Conservation (phyloP, 2,113 vertebrate genomes). For the Macrotis lagotis region DNA sequence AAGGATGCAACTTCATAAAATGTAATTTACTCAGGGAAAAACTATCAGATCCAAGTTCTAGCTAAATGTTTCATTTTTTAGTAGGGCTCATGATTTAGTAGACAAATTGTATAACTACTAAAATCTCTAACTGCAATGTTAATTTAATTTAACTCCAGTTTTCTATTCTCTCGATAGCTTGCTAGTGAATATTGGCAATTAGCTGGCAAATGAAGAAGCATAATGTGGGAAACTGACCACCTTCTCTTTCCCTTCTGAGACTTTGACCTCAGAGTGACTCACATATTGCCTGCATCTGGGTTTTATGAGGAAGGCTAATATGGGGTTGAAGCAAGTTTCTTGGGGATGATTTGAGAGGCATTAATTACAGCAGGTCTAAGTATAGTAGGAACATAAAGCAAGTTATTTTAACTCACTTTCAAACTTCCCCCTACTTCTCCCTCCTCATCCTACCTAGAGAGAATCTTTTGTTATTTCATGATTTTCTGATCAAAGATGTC, state of each 20-base stretch:
- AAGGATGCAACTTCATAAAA: not conserved
- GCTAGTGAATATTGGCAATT: not conserved
- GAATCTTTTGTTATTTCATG: constrained; percentile 69
- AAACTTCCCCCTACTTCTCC: not conserved
- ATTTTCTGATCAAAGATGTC: constrained; percentile 69
- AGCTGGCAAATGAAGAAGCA: not conserved
- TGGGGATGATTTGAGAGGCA: constrained; percentile 25
- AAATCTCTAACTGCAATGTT: not conserved
- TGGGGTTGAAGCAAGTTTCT: constrained; percentile 1
- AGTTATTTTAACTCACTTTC: constrained; percentile 47
- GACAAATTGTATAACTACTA: not conserved
- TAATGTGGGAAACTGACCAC: not conserved
- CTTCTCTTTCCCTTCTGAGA: not conserved
- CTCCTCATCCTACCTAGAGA: not conserved
- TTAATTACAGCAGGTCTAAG: not conserved
- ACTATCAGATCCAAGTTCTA: not conserved
- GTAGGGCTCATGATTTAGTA: not conserved
- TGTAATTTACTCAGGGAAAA: not conserved
- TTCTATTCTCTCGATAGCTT: not conserved
- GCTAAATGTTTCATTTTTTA: not conserved
- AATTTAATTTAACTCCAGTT: not conserved
- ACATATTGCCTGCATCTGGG: not conserved
- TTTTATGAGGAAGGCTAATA: constrained; percentile 7
- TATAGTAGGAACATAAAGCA: not conserved
- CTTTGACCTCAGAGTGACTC: not conserved